Conservation (phyloP, 2,888 invertebrate species). For the Chirona hameri region DNA sequence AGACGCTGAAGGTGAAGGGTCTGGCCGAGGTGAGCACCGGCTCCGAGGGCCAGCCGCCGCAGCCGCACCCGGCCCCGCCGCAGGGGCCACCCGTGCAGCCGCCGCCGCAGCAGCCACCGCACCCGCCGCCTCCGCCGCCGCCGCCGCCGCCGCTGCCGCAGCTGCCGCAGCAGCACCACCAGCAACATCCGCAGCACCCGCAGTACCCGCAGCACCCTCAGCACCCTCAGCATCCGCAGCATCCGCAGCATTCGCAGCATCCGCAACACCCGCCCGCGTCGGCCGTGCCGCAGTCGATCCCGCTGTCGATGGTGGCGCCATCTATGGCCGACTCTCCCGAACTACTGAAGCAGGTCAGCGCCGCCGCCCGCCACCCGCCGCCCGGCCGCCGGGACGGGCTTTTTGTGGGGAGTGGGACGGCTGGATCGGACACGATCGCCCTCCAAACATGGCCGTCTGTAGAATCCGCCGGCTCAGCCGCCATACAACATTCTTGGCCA, state of each 20-base stretch:
- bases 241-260: background rate
- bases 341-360: constrained; percentile 3
- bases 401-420: background rate
- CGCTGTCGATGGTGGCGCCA: constrained; percentile 2
- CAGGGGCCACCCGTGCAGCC: constrained; percentile 10
- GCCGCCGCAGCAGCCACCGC: constrained; percentile 35
- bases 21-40: constrained; percentile 66
- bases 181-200: constrained; percentile 26
- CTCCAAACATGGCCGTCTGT: too few species aligned
- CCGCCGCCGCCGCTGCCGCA: constrained; percentile 3
- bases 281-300: background rate
- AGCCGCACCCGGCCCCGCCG: constrained; percentile 37
- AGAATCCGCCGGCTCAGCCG: too few species aligned
- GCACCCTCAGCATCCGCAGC: background rate
- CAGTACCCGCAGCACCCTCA: constrained; percentile 30
- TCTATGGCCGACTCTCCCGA: background rate
- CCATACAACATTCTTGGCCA: too few species aligned
- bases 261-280: background rate
- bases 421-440: too few species aligned
- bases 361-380: too few species aligned
- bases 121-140: constrained; percentile 35
- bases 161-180: background rate
- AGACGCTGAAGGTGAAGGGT: constrained; percentile 86
- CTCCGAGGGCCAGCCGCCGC: constrained; percentile 61
- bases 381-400: background rate